Percentiles rank a stretch among this genome's conserved stretches.
Evolutionary conservation across 2,113 vertebrate species (phyloP).

Genomic region (Callorhinus ursinus): DNA sequence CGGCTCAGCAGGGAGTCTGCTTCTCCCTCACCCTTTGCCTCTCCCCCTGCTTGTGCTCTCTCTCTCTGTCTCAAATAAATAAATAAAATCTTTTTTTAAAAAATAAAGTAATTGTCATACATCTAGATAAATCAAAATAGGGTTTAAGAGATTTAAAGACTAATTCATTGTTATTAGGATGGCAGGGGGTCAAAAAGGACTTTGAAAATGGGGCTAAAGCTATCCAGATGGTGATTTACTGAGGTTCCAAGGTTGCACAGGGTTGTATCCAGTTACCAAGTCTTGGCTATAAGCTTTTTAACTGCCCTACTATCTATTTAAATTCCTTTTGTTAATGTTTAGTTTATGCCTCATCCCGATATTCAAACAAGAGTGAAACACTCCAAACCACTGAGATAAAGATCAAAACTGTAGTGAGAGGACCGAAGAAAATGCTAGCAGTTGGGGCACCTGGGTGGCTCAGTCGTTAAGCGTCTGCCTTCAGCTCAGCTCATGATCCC

Average conservation of each 20-base stretch:
- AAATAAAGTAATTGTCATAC: not conserved
- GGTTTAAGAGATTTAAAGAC: not conserved
- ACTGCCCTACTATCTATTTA: not conserved
- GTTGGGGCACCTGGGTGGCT: no score
- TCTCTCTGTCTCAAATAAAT: not conserved
- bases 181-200: not conserved
- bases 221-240: not conserved
- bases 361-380: not conserved
- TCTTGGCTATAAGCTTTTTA: not conserved
- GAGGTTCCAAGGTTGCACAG: not conserved
- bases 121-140: constrained; percentile 38
- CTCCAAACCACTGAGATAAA: not conserved
- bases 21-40: not conserved
- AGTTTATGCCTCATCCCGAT: not conserved
- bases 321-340: constrained; percentile 6
- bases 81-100: not conserved
- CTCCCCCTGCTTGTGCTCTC: not conserved
- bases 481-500: no score
- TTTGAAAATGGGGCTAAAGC: not conserved
- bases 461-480: no score
- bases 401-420: not conserved
- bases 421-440: not conserved
- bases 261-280: not conserved
- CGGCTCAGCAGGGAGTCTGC: not conserved
- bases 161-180: constrained; percentile 1